These are phyloP conservation scores for Mellivora capensis DNA, from an alignment of 2,113 vertebrate species.

Conservation along the genomic window DNA sequence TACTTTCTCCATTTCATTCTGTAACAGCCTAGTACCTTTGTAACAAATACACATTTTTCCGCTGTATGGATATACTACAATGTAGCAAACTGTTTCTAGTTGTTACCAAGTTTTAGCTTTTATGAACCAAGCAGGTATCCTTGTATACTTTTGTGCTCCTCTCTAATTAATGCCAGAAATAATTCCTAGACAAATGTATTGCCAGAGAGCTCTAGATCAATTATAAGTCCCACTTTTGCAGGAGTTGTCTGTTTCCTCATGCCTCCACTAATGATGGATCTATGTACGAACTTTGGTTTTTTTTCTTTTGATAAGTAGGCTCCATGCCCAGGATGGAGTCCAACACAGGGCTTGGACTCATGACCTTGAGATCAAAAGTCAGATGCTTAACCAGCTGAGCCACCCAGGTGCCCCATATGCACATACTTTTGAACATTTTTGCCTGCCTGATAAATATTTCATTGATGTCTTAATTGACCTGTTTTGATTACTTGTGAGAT, in stretches of 20 bases:
- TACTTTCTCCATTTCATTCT: background rate
- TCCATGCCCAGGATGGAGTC: background rate
- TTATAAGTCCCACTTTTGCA: background rate
- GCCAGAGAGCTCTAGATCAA: background rate
- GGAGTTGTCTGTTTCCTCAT: background rate
- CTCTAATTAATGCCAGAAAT: background rate
- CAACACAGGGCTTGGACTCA: background rate
- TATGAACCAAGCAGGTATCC: background rate
- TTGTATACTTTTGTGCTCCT: background rate
- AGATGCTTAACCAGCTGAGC: background rate
- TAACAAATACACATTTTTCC: background rate
- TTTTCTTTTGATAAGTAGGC: background rate
- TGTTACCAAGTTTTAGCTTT: background rate
- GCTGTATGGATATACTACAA: background rate
- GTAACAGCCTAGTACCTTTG: background rate
- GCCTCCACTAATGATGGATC: background rate
- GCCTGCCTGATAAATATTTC: background rate
- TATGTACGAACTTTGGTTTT: background rate
- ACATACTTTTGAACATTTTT: background rate
- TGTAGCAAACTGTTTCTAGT: background rate
- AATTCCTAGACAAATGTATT: background rate
- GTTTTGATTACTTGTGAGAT: background rate
- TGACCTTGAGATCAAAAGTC: background rate
- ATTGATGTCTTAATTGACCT: background rate
- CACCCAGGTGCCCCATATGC: background rate